Conservation (phyloP, 1,140 invertebrate genomes). For the Hesperophylax magnus region DNA sequence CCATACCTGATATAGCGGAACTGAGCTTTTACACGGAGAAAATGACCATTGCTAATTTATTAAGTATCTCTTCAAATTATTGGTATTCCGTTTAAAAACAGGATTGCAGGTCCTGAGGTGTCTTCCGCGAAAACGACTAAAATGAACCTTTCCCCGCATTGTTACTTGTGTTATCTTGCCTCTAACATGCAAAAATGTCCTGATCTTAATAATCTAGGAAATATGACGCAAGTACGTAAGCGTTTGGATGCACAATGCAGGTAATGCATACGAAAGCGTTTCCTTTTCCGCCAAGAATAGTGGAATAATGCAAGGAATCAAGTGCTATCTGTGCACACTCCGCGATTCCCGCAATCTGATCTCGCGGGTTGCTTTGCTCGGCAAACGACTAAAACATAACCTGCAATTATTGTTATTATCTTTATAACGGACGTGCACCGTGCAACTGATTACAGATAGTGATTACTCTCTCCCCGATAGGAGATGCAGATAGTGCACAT, state of each 20-base stretch:
- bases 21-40: too few species aligned
- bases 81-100: too few species aligned
- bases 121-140: too few species aligned
- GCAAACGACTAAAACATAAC: conserved; percentile 24
- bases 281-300: not conserved
- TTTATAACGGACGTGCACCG: conserved; percentile 32
- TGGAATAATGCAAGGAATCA: not conserved
- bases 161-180: not conserved
- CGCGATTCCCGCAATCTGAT: not conserved
- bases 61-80: too few species aligned
- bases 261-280: conserved; percentile 4
- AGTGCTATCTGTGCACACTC: not conserved
- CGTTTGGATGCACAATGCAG: not conserved
- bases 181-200: not conserved
- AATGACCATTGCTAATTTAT: too few species aligned
- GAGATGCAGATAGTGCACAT: too few species aligned
- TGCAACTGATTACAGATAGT: conserved; percentile 21
- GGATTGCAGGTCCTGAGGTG: too few species aligned
- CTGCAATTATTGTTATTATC: conserved; percentile 39
- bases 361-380: conserved; percentile 5
- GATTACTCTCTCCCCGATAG: too few species aligned
- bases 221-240: not conserved
- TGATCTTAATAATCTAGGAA: not conserved
- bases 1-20: too few species aligned
- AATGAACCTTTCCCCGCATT: too few species aligned